Evolutionary conservation across 2,113 vertebrate genomes (phyloP).

Genomic region (Dicrurus megarhynchus): DNA sequence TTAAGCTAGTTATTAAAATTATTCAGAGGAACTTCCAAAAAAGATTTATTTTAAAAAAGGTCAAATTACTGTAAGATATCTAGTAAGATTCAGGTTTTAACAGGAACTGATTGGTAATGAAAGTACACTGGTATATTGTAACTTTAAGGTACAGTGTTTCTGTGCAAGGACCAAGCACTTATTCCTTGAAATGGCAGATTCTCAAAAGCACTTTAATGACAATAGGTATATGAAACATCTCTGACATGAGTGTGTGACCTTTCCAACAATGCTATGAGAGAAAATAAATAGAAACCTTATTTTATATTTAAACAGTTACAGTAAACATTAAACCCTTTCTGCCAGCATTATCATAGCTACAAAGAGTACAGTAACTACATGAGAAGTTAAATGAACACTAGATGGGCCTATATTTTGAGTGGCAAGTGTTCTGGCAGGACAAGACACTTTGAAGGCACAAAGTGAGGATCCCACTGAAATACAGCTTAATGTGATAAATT

Average conservation of each 20-base stretch:
- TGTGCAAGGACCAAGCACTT: not conserved
- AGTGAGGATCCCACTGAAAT: not conserved
- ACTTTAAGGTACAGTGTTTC: not conserved
- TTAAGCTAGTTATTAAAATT: not conserved
- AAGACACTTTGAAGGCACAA: not conserved
- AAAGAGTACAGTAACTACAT: not conserved
- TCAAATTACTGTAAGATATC: not conserved
- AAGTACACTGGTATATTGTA: not conserved
- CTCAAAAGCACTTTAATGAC: not conserved
- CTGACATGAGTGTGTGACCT: not conserved
- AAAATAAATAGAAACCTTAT: not conserved
- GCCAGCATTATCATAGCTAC: not conserved
- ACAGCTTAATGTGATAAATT: not conserved
- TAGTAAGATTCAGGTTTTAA: not conserved
- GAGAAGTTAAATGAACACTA: not conserved
- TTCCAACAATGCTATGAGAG: accelerated
- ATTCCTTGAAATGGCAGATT: not conserved
- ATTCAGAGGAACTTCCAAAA: not conserved
- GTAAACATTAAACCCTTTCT: not conserved
- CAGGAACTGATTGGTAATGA: not conserved
- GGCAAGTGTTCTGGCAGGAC: not conserved
- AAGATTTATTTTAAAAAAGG: accelerated
- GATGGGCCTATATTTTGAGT: not conserved
- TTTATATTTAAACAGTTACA: not conserved
- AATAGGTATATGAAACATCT: not conserved